phyloP scores from a whole-genome alignment of 2,888 invertebrate genomes.

The Aspidiotus rigidus region DNA sequence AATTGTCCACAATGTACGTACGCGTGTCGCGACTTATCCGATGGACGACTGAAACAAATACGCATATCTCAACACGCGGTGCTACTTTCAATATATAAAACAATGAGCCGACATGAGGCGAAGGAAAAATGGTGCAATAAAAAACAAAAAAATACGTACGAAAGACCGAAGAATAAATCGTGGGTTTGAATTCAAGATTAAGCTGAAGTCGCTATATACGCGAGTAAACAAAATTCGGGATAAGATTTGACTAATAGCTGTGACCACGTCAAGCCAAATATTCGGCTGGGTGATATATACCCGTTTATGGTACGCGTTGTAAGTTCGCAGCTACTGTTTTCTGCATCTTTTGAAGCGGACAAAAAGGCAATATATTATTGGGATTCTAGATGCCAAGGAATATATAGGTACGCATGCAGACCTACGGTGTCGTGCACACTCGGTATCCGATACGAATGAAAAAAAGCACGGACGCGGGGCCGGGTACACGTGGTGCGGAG shows the following conservation, averaged over 20 bases:
- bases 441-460: too few relatives aligned
- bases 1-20: too few relatives aligned
- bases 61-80: too few relatives aligned
- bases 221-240: conserved; percentile 25
- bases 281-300: conserved; percentile 20
- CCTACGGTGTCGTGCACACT: neutral
- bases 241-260: conserved; percentile 30
- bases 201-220: conserved; percentile 9
- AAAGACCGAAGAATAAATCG: too few relatives aligned
- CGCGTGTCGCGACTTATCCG: too few relatives aligned
- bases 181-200: conserved; percentile 18
- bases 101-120: too few relatives aligned
- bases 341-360: conserved; percentile 27
- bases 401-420: conserved; percentile 17
- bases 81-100: too few relatives aligned
- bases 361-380: conserved; percentile 29
- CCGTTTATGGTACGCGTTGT: conserved; percentile 16
- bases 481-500: too few relatives aligned
- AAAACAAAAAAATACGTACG: too few relatives aligned
- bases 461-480: too few relatives aligned
- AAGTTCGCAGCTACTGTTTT: conserved; percentile 30
- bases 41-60: too few relatives aligned
- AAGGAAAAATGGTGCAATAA: too few relatives aligned
- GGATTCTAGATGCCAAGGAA: conserved; percentile 25
- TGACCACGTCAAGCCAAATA: conserved; percentile 6